Evolutionary conservation across 1,140 invertebrate genomes (phyloP), one percentile per base, ranked within the genome.

Genomic region (Anoplophora glabripennis): DNA sequence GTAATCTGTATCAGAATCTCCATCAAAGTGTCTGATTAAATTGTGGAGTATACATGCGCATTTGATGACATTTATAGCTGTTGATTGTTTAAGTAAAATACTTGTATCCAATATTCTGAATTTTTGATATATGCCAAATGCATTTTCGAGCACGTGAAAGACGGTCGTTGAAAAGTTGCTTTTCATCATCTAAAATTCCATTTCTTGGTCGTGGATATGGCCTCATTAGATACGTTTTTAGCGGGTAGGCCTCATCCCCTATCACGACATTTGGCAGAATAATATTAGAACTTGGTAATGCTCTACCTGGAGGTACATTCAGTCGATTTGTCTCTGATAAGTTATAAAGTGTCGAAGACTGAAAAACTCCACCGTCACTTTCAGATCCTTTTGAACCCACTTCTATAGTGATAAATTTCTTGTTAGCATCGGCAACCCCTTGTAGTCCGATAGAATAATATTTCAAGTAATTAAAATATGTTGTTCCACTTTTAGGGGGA

Each of bases 351-450:
- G 45, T 17, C 11, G 54, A 57, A 4, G 44, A 33, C 7, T 10
- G 14, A 28, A 57, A 57, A 8, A 49, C 28, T 57, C 46, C 54
- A 10, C 46, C 54, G 21, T 57, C 54, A 57, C 46, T 57, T 17
- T 57, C 4, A 37, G 35, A 37, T 7, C 56, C 46, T 53, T 18
- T 53, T 15, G 46, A 8, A 41, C 48, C 56, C 7, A 58, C 28
- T 36, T 58, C 56, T 17, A 58, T 53, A 7, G 47, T 28, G n/a
- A n/a, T n/a, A 54, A 58, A 40, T 53, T 58, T 58, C 12, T 58
- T 53, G 18, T 57, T 57, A 8, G 56, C 56, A 53, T 58, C 48
- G 12, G 37, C 56, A 51, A 58, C 47, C 8, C 15, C 57, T 14
- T 33, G 36, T 37, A 59, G 34, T 33, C 41, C 17, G 35, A 59